Conservation (phyloP, 2,888 invertebrate species). For the Acleris cristana region DNA sequence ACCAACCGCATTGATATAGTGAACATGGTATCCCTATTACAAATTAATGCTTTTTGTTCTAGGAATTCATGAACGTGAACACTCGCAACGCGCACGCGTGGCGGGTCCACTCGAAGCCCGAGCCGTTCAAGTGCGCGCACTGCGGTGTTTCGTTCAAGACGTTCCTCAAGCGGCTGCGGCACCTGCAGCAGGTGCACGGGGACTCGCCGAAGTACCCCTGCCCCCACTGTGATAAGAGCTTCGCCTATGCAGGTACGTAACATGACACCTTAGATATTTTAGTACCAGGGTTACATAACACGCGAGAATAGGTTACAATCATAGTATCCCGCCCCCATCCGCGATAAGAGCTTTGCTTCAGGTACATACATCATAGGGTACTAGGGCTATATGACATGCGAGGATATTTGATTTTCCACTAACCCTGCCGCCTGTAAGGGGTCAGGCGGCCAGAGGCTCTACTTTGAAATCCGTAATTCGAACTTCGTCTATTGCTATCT, state of each 20-base stretch:
- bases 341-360: too few species aligned
- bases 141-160: slow-evolving; percentile 24
- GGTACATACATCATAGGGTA: too few species aligned
- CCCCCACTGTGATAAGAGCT: slow-evolving; percentile 22
- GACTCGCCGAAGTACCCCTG: slow-evolving; percentile 6
- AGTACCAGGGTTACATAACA: background rate
- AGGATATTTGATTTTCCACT: too few species aligned
- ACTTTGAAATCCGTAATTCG: too few species aligned
- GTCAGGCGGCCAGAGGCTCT: too few species aligned
- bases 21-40: too few species aligned
- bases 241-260: slow-evolving; percentile 18
- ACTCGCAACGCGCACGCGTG: slow-evolving; percentile 31
- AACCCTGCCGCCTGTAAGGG: too few species aligned
- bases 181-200: slow-evolving; percentile 14
- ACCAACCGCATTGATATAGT: too few species aligned
- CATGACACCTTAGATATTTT: background rate
- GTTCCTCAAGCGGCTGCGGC: slow-evolving; percentile 25
- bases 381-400: too few species aligned
- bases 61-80: slow-evolving; percentile 24
- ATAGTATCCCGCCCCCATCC: too few species aligned
- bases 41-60: background rate
- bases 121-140: slow-evolving; percentile 23
- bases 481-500: too few species aligned
- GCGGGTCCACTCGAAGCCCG: slow-evolving; percentile 19
- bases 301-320: too few species aligned